Conservation (phyloP, 30 jellyfish, hydroid and myxozoan genomes). For the Clytia hemisphaerica region DNA sequence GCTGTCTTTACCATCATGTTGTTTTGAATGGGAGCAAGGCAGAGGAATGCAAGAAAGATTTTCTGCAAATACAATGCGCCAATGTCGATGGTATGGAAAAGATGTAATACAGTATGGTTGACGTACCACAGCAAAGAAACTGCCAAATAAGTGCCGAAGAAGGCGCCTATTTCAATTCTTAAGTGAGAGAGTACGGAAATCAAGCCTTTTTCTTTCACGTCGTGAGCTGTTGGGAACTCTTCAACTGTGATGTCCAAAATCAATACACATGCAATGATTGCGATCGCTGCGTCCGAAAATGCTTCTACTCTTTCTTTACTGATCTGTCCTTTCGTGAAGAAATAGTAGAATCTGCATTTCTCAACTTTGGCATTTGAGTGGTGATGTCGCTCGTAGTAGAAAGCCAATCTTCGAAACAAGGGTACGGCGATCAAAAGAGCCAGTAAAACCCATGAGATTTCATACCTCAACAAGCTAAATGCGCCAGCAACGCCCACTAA, state of each 20-base stretch:
- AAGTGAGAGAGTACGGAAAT: conserved; percentile 8
- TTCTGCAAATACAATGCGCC: conserved; percentile 21
- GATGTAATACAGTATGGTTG: conserved; percentile 29
- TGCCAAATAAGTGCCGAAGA: conserved; percentile 1
- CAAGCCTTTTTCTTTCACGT: conserved; percentile 20
- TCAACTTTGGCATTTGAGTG: conserved; percentile 8
- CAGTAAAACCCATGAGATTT: conserved; percentile 19
- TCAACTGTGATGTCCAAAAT: conserved; percentile 37
- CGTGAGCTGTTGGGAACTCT: conserved; percentile 21
- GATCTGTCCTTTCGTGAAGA: conserved; percentile 28
- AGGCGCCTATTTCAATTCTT: neutral
- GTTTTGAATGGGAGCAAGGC: conserved; percentile 16
- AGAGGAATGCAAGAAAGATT: conserved; percentile 17
- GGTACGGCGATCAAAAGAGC: conserved; percentile 16
- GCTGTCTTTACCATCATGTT: conserved; percentile 14
- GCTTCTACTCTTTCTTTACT: conserved; percentile 29
- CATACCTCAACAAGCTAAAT: conserved; percentile 1
- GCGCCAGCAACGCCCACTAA: conserved; percentile 10
- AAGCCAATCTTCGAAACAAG: conserved; percentile 3
- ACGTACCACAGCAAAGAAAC: conserved; percentile 31
- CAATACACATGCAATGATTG: conserved; percentile 29
- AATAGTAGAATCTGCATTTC: conserved; percentile 10
- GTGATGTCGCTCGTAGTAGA: conserved; percentile 2
- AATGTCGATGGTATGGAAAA: conserved; percentile 18
- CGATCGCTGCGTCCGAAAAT: conserved; percentile 38